These are phyloP conservation scores for Phyllotis vaccarum DNA, from an alignment of 2,797 vertebrate species.

Conservation along the genomic window DNA sequence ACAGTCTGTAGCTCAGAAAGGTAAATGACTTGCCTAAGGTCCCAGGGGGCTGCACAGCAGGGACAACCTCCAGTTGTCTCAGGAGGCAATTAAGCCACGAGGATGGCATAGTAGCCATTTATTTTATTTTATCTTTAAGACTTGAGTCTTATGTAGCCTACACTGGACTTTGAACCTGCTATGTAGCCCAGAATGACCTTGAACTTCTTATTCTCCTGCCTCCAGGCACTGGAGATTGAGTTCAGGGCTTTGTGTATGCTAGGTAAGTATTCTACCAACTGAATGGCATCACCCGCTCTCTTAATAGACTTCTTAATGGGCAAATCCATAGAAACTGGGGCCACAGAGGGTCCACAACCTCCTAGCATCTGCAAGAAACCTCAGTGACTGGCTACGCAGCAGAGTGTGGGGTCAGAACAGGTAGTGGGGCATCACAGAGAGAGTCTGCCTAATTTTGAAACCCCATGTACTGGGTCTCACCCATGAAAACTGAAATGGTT, in stretches of 20 bases:
- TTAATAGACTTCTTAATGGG: neutral
- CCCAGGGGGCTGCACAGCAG: neutral
- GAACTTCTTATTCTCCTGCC: neutral
- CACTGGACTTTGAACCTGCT: neutral
- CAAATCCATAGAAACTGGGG: neutral
- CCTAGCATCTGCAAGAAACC: neutral
- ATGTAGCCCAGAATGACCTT: neutral
- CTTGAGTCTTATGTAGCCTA: neutral
- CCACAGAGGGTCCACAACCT: neutral
- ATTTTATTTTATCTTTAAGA: neutral
- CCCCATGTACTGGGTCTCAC: neutral
- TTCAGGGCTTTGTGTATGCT: neutral
- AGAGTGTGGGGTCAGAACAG: neutral
- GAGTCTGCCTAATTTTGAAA: neutral
- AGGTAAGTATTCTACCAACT: neutral
- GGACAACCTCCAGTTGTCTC: neutral
- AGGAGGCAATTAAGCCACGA: neutral
- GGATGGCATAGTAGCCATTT: neutral
- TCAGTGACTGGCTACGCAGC: neutral
- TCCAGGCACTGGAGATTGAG: neutral
- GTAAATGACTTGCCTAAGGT: neutral
- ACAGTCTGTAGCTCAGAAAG: neutral
- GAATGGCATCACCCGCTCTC: neutral
- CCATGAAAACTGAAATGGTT: neutral
- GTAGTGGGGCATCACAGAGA: neutral